Percentiles rank a stretch among this genome's conserved stretches.
Evolutionary conservation across 1,140 invertebrate genomes (phyloP).

Genomic region (Brachionus koreanus): DNA sequence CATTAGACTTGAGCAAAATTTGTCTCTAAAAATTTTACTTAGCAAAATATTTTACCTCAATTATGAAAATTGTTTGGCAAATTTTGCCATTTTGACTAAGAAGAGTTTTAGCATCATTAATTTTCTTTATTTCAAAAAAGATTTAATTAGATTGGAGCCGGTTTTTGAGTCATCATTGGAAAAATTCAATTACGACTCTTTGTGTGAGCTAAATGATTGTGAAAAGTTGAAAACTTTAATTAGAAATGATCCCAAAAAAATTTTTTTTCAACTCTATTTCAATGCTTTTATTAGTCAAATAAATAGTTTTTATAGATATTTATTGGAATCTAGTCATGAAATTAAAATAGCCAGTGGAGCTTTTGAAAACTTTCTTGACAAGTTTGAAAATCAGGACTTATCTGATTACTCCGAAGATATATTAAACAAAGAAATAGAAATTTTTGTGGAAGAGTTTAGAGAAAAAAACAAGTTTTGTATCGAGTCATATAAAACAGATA

Average conservation of each 20-base stretch:
- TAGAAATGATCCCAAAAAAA: neutral
- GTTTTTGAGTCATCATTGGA: neutral
- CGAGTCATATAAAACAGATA: neutral
- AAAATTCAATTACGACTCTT: neutral
- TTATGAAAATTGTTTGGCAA: slow-evolving; percentile 21
- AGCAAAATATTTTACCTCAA: slow-evolving; percentile 42
- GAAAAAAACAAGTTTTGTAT: neutral
- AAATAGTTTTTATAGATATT: neutral
- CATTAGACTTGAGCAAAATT: slow-evolving; percentile 17
- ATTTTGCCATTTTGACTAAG: slow-evolving; percentile 1
- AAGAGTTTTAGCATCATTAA: neutral
- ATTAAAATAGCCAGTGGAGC: neutral
- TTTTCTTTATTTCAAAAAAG: slow-evolving; percentile 16
- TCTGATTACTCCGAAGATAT: neutral
- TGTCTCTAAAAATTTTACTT: slow-evolving; percentile 13
- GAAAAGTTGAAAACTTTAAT: neutral
- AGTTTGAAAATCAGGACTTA: neutral
- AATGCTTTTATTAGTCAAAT: neutral
- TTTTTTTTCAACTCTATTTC: neutral
- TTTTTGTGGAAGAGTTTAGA: neutral
- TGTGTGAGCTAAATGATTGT: neutral
- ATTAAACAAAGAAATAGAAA: neutral
- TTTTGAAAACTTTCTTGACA: neutral
- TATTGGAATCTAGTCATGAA: neutral
- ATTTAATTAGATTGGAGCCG: neutral